Conservation (phyloP, 2,888 invertebrate genomes). For the Rutpela maculata region DNA sequence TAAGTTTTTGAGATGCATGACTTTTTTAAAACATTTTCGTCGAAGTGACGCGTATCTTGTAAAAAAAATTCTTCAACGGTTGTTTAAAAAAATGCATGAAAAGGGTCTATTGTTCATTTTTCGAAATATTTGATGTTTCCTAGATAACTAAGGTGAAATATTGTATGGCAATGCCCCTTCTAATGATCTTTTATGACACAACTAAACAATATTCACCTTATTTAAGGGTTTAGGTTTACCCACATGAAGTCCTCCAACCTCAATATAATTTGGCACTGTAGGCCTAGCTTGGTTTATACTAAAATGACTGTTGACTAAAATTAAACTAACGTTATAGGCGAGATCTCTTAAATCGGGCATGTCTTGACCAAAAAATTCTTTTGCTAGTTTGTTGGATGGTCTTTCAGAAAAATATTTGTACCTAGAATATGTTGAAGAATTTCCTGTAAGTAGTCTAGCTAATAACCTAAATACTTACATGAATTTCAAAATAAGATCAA, state of each 20-base stretch:
- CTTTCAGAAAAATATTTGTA: background rate
- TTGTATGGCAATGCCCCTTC: no score
- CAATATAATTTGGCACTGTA: constrained; percentile 76
- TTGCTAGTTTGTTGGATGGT: constrained; percentile 63
- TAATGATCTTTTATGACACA: no score
- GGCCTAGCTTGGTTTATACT: constrained; percentile 78
- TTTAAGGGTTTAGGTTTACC: constrained; percentile 73
- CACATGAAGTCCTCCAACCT: constrained; percentile 77
- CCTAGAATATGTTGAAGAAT: background rate
- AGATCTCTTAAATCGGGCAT: constrained; percentile 74
- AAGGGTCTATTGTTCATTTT: no score
- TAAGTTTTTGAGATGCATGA: no score
- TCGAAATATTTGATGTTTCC: no score
- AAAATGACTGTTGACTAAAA: constrained; percentile 77
- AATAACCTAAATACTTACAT: constrained; percentile 1
- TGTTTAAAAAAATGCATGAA: no score
- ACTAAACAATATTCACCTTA: constrained; percentile 68
- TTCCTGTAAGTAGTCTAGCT: background rate
- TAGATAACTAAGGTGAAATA: no score
- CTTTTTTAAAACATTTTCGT: no score
- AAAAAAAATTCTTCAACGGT: no score
- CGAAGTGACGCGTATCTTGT: no score
- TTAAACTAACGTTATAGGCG: constrained; percentile 75
- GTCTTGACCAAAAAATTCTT: constrained; percentile 75
- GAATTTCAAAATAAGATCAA: constrained; percentile 46